Evolutionary conservation across 1,140 invertebrate genomes (phyloP).

Genomic region (Euura saliciscinereae): DNA sequence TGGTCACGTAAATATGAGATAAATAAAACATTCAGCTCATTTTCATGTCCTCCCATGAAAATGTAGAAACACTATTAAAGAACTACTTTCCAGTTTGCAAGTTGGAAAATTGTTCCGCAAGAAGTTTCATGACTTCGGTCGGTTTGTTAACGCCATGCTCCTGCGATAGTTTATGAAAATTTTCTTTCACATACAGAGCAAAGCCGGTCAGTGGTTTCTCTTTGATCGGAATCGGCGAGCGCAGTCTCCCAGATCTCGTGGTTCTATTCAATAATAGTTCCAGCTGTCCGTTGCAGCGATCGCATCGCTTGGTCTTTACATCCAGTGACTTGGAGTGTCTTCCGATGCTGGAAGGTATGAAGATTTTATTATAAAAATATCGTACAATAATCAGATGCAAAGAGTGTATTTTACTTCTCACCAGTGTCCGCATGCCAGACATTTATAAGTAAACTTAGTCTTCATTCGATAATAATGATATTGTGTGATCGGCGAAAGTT

Average conservation of each 20-base stretch:
- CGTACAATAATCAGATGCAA: constrained; percentile 13
- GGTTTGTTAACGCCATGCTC: too few species aligned
- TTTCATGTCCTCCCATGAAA: too few species aligned
- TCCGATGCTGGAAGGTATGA: constrained; percentile 66
- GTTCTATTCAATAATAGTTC: constrained; percentile 77
- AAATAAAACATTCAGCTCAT: too few species aligned
- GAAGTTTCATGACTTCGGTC: constrained; percentile 79
- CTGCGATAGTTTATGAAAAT: constrained; percentile 40
- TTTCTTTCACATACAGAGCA: constrained; percentile 86
- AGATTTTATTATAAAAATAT: constrained; percentile 1
- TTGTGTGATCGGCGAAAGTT: constrained; percentile 77
- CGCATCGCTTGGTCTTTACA: constrained; percentile 78
- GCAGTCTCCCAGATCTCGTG: constrained; percentile 66
- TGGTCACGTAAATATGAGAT: too few species aligned
- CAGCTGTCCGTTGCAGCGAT: constrained; percentile 79
- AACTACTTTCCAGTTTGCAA: constrained; percentile 52
- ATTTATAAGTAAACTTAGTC: constrained; percentile 87
- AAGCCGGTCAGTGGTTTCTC: constrained; percentile 73
- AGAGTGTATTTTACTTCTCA: constrained; percentile 44
- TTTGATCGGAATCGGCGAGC: constrained; percentile 62
- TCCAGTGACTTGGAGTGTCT: constrained; percentile 89
- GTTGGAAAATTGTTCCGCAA: constrained; percentile 78
- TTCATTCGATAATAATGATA: constrained; percentile 86
- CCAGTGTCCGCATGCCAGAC: constrained; percentile 75
- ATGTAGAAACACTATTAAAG: too few species aligned